phyloP scores from a whole-genome alignment of 2,113 vertebrate species.

The Nettapus auritus region DNA sequence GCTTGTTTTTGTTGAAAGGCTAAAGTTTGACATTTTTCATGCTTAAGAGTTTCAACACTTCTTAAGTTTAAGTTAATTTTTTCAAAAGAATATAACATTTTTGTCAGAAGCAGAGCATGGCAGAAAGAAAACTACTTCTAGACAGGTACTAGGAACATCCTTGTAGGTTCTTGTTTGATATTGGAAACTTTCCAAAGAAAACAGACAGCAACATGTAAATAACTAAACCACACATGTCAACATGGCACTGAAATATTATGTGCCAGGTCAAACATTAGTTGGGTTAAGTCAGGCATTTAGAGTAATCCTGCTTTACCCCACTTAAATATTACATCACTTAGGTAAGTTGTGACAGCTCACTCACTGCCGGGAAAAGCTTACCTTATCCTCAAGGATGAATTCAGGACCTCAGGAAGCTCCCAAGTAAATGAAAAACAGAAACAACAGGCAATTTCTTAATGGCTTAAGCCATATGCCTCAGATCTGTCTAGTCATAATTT shows the following conservation, averaged over 20 bases:
- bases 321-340: neutral
- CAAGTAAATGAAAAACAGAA: constrained; percentile 46
- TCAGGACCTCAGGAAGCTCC: constrained; percentile 35
- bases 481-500: constrained; percentile 4
- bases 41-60: neutral
- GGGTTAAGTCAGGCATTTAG: constrained; percentile 9
- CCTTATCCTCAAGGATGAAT: constrained; percentile 29
- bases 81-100: neutral
- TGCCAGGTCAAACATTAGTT: neutral
- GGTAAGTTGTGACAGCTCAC: neutral
- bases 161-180: constrained; percentile 47
- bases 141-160: neutral
- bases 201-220: constrained; percentile 53
- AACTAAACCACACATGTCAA: constrained; percentile 30
- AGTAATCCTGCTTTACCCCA: neutral
- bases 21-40: neutral
- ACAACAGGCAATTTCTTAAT: neutral
- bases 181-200: constrained; percentile 70
- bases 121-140: neutral
- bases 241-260: constrained; percentile 40
- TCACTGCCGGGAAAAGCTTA: neutral
- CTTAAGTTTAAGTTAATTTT: neutral
- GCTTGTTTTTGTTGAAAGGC: neutral
- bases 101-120: neutral
- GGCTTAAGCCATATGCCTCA: neutral